These are phyloP conservation scores for Thalpophila matura DNA, from an alignment of 2,888 invertebrate species.

Conservation along the genomic window DNA sequence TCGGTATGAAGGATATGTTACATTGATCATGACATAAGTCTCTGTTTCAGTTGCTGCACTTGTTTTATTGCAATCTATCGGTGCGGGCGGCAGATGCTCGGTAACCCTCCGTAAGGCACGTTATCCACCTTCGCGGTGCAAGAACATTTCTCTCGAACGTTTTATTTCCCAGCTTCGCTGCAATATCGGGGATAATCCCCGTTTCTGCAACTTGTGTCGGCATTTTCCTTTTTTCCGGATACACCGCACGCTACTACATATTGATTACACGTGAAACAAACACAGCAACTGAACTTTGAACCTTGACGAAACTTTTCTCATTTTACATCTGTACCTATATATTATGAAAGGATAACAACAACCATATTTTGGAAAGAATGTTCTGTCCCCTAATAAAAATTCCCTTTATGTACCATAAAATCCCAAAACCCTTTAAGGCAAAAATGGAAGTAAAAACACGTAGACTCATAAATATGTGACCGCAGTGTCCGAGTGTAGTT, in stretches of 20 bases:
- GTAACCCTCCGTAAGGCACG: constrained; percentile 67
- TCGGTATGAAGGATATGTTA: constrained; percentile 31
- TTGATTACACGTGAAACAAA: constrained; percentile 64
- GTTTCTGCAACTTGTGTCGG: constrained; percentile 72
- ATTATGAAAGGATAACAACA: constrained; percentile 49
- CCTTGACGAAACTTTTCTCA: constrained; percentile 49
- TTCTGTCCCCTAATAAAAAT: constrained; percentile 58
- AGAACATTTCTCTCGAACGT: constrained; percentile 67
- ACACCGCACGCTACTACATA: constrained; percentile 57
- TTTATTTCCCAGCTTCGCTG: constrained; percentile 73
- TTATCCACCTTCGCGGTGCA: constrained; percentile 70
- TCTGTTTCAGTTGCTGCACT: constrained; percentile 49
- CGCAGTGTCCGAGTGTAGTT: constrained; percentile 60
- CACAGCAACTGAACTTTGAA: constrained; percentile 56
- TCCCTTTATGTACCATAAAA: constrained; percentile 50
- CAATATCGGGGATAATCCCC: constrained; percentile 78
- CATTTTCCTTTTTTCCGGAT: constrained; percentile 64
- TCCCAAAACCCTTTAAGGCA: constrained; percentile 55
- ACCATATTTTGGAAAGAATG: constrained; percentile 52
- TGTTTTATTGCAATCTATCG: constrained; percentile 65
- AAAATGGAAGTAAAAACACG: constrained; percentile 60
- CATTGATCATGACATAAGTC: constrained; percentile 51
- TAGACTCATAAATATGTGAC: constrained; percentile 63
- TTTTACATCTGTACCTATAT: constrained; percentile 29
- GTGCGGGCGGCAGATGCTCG: constrained; percentile 61